A percentile compares a stretch with the other conserved stretches of the same genome.
phyloP scores from a whole-genome alignment of 2,888 invertebrate species.

The Nomada lathburiana region DNA sequence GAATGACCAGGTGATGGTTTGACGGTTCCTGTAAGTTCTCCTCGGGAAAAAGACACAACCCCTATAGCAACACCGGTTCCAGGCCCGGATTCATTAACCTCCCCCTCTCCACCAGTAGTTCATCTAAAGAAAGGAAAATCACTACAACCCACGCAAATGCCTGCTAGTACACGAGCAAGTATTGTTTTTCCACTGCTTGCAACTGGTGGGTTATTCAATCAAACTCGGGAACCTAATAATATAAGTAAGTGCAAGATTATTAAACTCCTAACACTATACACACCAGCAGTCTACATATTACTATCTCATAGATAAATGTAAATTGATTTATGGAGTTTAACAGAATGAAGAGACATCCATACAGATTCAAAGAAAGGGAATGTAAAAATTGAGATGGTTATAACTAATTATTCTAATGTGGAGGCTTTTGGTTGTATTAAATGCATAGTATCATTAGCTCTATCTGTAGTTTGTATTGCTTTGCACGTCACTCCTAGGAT shows the following conservation, averaged over 20 bases:
- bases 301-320: background rate
- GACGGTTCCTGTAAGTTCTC: conserved; percentile 82
- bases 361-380: background rate
- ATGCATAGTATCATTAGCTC: conserved; percentile 7
- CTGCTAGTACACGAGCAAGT: conserved; percentile 90
- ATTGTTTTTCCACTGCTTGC: conserved; percentile 90
- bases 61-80: conserved; percentile 80
- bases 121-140: conserved; percentile 78
- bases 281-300: conserved; percentile 47
- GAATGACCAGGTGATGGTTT: conserved; percentile 82
- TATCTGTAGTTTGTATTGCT: conserved; percentile 44
- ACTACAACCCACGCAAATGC: conserved; percentile 85
- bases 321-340: background rate
- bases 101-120: conserved; percentile 81
- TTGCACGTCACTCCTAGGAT: conserved; percentile 24
- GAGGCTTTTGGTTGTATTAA: conserved; percentile 30
- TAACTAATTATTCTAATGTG: conserved; percentile 27
- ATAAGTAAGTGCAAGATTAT: conserved; percentile 79
- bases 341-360: background rate
- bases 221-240: conserved; percentile 80
- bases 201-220: conserved; percentile 86
- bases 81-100: conserved; percentile 81
- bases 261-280: conserved; percentile 16
- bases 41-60: conserved; percentile 80
- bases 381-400: background rate